Percentiles rank a stretch among this genome's conserved stretches.
phyloP scores from a whole-genome alignment of 2,113 vertebrate species.

The Mugil cephalus region DNA sequence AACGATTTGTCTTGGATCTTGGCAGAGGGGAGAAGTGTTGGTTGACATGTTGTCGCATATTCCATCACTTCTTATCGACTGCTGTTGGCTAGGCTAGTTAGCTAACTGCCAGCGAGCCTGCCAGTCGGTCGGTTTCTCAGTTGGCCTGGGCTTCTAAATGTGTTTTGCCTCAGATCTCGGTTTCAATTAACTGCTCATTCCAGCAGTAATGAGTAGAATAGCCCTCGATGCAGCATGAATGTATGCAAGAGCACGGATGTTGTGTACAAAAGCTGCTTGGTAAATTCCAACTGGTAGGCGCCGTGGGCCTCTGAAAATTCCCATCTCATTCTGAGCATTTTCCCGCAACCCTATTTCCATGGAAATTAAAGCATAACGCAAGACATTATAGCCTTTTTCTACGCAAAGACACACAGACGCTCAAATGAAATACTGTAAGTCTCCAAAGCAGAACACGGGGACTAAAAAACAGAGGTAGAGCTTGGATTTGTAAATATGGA shows the following conservation, averaged over 20 bases:
- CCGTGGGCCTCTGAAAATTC: conserved; percentile 42
- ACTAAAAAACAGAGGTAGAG: conserved; percentile 40
- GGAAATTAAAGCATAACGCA: conserved; percentile 64
- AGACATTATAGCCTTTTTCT: conserved; percentile 38
- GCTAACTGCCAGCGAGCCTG: too few species aligned
- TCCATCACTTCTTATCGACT: too few species aligned
- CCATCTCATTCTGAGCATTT: conserved; percentile 50
- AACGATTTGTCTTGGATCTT: too few species aligned
- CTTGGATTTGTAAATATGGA: conserved; percentile 55
- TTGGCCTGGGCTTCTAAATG: too few species aligned
- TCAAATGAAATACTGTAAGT: conserved; percentile 38
- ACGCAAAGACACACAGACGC: conserved; percentile 13
- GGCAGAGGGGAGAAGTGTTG: too few species aligned
- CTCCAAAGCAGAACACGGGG: conserved; percentile 57
- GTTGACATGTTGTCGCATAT: too few species aligned
- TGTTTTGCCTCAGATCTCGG: too few species aligned
- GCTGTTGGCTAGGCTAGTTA: too few species aligned
- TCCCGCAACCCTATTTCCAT: conserved; percentile 64
- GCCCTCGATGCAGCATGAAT: conserved; percentile 12
- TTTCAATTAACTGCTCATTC: not conserved
- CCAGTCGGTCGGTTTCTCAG: too few species aligned
- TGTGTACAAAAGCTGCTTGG: conserved; percentile 12
- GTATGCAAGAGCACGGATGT: conserved; percentile 16
- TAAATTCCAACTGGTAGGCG: conserved; percentile 49
- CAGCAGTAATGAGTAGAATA: not conserved